Base-by-base conservation (phyloP, 1,140 invertebrate species). In the Argopecten irradians region DNA sequence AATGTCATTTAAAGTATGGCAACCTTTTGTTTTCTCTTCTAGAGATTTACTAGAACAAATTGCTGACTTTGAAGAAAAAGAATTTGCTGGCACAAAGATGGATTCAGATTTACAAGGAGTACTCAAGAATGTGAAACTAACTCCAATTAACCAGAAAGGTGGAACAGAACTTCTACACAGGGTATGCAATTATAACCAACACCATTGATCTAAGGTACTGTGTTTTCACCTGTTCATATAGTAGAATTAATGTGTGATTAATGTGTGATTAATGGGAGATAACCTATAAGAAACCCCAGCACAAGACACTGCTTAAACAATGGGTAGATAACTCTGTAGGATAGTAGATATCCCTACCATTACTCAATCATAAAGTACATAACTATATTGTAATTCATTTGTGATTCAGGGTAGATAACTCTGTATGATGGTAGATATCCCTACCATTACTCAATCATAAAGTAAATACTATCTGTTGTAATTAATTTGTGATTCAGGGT, bases 1-100 rank as follows among this genome's bases (percentile, higher is more conserved):
- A n/a, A n/a, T n/a, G n/a, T n/a, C n/a, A n/a, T n/a, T n/a, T n/a
- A n/a, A n/a, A n/a, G n/a, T n/a, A n/a, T n/a, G n/a, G n/a, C n/a
- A n/a, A n/a, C n/a, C n/a, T n/a, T n/a, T n/a, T n/a, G n/a, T 36
- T 16, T 82, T 39, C 82, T 39, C 87, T 93, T 93, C 5, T 87
- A 96, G 96, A 91, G 96, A 96, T 84, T 91, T 96, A 16, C 86
- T 96, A 90, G 95, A 96, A 88, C 92, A 95, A 90, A 96, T 96
- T 33, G 95, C 94, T 89, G 93, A 95, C 41, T 96, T 96, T 95
- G 96, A 96, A 93, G 95, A 96, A 84, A 84, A 92, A 86, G 93
- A 95, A 90, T 95, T 96, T 90, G 92, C 93, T 83, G 94, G 94
- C 13, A 94, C 93, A 91, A 94, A 94, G 91, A 88, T 94, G 88